Percentiles rank a stretch among this genome's conserved stretches.
Evolutionary conservation across 2,113 vertebrate genomes (phyloP).

Genomic region (Larimichthys crocea): DNA sequence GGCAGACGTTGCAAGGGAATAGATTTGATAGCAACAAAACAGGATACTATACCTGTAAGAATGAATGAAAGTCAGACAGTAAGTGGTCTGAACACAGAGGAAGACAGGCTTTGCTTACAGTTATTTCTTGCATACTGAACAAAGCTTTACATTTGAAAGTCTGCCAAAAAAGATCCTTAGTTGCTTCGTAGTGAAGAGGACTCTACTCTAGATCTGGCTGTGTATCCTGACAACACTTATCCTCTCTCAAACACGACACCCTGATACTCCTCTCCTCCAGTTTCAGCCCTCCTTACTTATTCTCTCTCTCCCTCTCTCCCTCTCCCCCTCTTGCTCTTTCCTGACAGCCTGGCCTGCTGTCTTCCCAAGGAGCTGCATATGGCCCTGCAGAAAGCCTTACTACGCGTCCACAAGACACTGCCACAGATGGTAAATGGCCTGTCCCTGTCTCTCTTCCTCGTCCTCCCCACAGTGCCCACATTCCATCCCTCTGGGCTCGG

Average conservation of each 20-base stretch:
- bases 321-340: neutral
- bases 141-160: neutral
- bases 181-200: constrained; percentile 27
- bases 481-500: constrained; percentile 44
- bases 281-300: constrained; percentile 32
- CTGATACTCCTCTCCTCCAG: constrained; percentile 27
- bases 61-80: neutral
- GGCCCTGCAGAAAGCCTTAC: constrained; percentile 57
- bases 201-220: constrained; percentile 24
- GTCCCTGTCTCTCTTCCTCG: constrained; percentile 30
- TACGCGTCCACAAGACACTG: constrained; percentile 18
- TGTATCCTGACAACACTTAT: constrained; percentile 38
- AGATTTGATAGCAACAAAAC: neutral
- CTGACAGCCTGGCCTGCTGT: constrained; percentile 39
- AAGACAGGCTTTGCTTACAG: neutral
- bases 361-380: constrained; percentile 56
- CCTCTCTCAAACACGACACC: constrained; percentile 44
- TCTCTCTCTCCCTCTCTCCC: constrained; percentile 13
- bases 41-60: no score
- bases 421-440: constrained; percentile 60
- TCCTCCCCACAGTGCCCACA: constrained; percentile 35
- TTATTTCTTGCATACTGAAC: neutral
- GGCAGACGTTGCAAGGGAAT: neutral
- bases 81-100: neutral
- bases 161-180: constrained; percentile 3